Evolutionary conservation across 2,888 invertebrate genomes (phyloP).

Genomic region (Phaonia tiefii): DNA sequence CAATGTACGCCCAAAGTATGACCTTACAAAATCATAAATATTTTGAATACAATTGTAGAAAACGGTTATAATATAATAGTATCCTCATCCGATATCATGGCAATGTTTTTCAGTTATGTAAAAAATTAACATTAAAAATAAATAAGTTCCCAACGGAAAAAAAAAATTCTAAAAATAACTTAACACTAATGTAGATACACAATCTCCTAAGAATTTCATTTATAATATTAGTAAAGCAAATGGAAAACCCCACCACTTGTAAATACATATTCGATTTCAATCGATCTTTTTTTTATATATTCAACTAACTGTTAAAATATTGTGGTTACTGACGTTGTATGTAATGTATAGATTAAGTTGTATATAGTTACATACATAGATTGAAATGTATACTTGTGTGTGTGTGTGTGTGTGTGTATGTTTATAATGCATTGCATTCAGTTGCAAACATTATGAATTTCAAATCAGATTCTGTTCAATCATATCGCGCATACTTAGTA

Average conservation of each 20-base stretch:
- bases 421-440: constrained; percentile 12
- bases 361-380: background rate
- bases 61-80: no score
- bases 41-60: no score
- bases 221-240: background rate
- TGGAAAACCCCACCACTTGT: background rate
- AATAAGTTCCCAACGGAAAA: background rate
- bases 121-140: no score
- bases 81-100: no score
- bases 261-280: background rate
- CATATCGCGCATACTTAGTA: constrained; percentile 16
- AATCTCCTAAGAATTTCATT: constrained; percentile 27
- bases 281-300: no score
- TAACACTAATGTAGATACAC: background rate
- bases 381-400: background rate
- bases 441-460: constrained; percentile 51
- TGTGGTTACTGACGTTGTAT: constrained; percentile 1
- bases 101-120: no score
- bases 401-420: constrained; percentile 17
- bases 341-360: background rate
- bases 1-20: no score
- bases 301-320: background rate
- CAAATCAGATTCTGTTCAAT: constrained; percentile 61
- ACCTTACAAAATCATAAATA: no score
- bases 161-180: background rate